A percentile compares a stretch with the other conserved stretches of the same genome.
phyloP scores from a whole-genome alignment of 2,797 vertebrate species.

The Myioborus miniatus region DNA sequence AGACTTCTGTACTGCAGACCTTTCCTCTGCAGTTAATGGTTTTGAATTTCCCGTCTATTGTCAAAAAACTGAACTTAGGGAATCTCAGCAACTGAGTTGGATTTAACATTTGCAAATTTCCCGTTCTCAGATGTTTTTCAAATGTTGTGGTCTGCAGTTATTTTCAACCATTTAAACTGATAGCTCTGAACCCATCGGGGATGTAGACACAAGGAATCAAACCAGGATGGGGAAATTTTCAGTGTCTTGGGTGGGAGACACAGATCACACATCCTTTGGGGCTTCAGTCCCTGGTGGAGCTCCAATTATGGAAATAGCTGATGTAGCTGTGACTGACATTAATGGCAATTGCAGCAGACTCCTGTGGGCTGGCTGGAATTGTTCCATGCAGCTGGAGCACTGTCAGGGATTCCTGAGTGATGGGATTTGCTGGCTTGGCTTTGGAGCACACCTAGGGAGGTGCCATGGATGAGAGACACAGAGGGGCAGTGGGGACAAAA shows the following conservation, averaged over 20 bases:
- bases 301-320: neutral
- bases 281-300: neutral
- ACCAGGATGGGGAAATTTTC: neutral
- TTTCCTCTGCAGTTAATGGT: neutral
- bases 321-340: neutral
- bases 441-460: neutral
- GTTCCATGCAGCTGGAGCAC: neutral
- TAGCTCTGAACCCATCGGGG: neutral
- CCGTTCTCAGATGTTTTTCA: neutral
- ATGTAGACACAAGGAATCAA: neutral
- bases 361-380: neutral
- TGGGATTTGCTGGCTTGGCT: neutral
- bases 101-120: neutral
- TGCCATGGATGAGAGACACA: neutral
- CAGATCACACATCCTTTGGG: neutral
- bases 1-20: neutral
- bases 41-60: neutral
- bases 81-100: neutral
- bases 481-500: neutral
- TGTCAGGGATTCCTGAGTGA: neutral
- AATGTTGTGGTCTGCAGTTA: neutral
- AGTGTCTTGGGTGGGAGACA: neutral
- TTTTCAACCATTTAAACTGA: neutral
- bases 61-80: neutral
- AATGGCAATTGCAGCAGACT: neutral